Base-by-base conservation (phyloP, 1,140 invertebrate genomes). In the Akabosia matsudoensis region DNA sequence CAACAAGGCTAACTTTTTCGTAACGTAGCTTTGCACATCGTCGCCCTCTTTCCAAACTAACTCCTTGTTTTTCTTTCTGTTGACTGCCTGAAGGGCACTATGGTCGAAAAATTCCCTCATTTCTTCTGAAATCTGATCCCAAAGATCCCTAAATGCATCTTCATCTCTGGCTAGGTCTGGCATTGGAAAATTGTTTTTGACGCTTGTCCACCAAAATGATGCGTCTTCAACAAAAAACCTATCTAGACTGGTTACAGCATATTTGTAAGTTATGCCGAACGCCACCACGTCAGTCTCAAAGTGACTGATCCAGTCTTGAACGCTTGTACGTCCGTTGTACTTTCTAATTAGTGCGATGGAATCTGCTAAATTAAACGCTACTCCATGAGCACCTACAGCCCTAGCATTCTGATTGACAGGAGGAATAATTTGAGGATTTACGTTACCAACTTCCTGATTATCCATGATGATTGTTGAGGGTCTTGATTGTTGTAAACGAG, bases 181-280 rank as follows among this genome's bases (percentile, higher is more conserved):
- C 14, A n/a, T 14, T 10, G 18, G 7, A 22, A 56, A 56, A 2
- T 31, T 67, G n/a, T 67, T 24, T 30, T 7, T 30, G 28, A 67
- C 61, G 28, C 61, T 67, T 16, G 7, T 2, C 61, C 61, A 67
- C 61, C 61, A 67, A 67, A 16, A 16, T 3, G 24, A 7, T 30
- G 61, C 61, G 22, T 67, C 61, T 31, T 67, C 26, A 67, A 67
- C 61, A 30, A 67, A 67, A n/a, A 67, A 67, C 2, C 61, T 2
- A 67, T 67, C 61, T 16, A 67, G n/a, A n/a, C 26, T 30, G 4
- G 22, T 13, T 4, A 67, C 30, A 4, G 61, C 61, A 30, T 30
- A 67, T 67, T 31, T 67, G 61, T 7, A 67, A 30, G 24, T 30
- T 1, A 67, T 10, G 4, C 30, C 30, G 31, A 67, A 67, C 1